Conservation (phyloP, 2,888 invertebrate species). For the Odontothrips loti region DNA sequence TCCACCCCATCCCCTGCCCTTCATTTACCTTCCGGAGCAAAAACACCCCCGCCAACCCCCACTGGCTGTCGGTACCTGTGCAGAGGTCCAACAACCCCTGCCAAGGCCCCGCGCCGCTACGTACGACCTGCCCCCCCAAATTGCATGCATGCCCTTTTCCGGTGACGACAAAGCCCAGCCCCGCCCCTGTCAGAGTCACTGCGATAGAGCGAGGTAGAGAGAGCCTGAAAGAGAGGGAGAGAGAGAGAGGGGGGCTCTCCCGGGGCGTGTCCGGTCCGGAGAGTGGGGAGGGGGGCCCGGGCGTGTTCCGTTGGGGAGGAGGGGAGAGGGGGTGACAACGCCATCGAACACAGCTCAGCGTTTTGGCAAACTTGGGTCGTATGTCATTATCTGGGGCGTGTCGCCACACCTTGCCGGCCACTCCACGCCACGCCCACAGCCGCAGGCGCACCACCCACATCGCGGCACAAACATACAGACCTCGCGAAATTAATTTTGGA, state of each 20-base stretch:
- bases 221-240: neutral
- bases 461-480: neutral
- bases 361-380: conserved; percentile 22
- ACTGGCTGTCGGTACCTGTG: too few species aligned
- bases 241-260: neutral
- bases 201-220: neutral
- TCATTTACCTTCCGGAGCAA: too few species aligned
- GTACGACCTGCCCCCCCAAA: neutral
- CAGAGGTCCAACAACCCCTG: too few species aligned
- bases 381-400: conserved; percentile 16
- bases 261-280: neutral
- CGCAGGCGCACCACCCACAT: conserved; percentile 20
- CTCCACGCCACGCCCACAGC: neutral
- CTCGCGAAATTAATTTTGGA: neutral
- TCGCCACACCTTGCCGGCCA: conserved; percentile 13
- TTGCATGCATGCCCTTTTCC: neutral
- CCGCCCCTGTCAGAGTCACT: neutral
- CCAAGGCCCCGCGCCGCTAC: too few species aligned
- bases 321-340: neutral
- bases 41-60: too few species aligned
- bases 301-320: neutral
- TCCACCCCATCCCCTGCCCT: too few species aligned
- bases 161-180: neutral
- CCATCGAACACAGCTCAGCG: conserved; percentile 22
- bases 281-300: neutral